Conservation (phyloP, 1,140 invertebrate genomes). For the Apis dorsata region DNA sequence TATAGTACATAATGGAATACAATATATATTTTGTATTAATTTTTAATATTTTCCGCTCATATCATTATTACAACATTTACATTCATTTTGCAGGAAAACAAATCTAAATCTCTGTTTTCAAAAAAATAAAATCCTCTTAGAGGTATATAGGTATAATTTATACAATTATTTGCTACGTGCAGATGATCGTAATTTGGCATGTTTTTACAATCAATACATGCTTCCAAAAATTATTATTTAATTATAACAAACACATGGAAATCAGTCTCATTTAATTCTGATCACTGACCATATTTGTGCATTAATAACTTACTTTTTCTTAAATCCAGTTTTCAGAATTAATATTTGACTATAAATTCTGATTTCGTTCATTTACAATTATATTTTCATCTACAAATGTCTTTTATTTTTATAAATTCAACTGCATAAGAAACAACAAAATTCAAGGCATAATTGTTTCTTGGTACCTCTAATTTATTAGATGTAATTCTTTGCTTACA, state of each 20-base stretch:
- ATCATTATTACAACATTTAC: conserved; percentile 51
- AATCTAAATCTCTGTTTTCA: conserved; percentile 39
- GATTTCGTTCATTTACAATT: conserved; percentile 34
- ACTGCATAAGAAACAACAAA: conserved; percentile 42
- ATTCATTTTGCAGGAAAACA: conserved; percentile 47
- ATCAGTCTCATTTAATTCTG: conserved; percentile 43
- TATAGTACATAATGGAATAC: conserved; percentile 75
- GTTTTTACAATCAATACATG: conserved; percentile 44
- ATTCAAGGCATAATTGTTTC: conserved; percentile 40
- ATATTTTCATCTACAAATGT: conserved; percentile 41
- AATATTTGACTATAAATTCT: conserved; percentile 32
- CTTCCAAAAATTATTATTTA: conserved; percentile 39
- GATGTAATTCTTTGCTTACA: conserved; percentile 35
- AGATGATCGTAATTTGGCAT: conserved; percentile 40
- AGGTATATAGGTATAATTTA: conserved; percentile 49
- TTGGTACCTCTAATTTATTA: conserved; percentile 49
- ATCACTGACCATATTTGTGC: conserved; percentile 21
- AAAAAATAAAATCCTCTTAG: conserved; percentile 56
- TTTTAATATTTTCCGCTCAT: conserved; percentile 65
- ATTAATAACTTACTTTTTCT: conserved; percentile 12
- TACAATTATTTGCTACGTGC: conserved; percentile 43
- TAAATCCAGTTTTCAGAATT: conserved; percentile 32
- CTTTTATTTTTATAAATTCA: conserved; percentile 49
- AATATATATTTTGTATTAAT: conserved; percentile 76
- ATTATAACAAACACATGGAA: conserved; percentile 32